phyloP scores from a whole-genome alignment of 1,140 invertebrate species.

The Spodoptera litura region DNA sequence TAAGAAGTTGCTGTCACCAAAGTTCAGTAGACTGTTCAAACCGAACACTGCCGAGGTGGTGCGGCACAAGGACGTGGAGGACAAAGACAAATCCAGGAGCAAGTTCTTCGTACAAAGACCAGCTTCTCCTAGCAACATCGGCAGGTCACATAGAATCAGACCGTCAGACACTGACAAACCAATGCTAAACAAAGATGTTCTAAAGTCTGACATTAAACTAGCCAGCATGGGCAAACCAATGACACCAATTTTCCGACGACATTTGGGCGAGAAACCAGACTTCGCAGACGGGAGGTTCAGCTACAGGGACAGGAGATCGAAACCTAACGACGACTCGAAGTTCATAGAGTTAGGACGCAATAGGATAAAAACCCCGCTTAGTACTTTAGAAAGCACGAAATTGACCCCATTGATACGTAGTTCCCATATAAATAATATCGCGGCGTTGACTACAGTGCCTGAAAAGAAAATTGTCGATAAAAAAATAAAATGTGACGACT shows the following conservation, averaged over 20 bases:
- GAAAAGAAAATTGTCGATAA: slow-evolving; percentile 55
- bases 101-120: slow-evolving; percentile 79
- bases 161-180: slow-evolving; percentile 58
- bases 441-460: slow-evolving; percentile 47
- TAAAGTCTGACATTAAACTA: slow-evolving; percentile 75
- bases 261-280: slow-evolving; percentile 66
- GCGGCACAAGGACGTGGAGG: slow-evolving; percentile 59
- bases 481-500: slow-evolving; percentile 31
- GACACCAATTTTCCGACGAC: slow-evolving; percentile 80
- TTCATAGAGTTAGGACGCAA: slow-evolving; percentile 64
- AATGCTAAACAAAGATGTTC: slow-evolving; percentile 55
- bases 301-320: slow-evolving; percentile 70
- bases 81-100: slow-evolving; percentile 73
- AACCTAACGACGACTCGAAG: slow-evolving; percentile 59
- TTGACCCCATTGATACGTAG: slow-evolving; percentile 55
- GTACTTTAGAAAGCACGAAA: slow-evolving; percentile 52
- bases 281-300: slow-evolving; percentile 79
- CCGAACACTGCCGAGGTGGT: slow-evolving; percentile 68
- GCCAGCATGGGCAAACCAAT: slow-evolving; percentile 80
- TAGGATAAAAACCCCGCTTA: slow-evolving; percentile 61
- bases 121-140: slow-evolving; percentile 59
- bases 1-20: slow-evolving; percentile 81
- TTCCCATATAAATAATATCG: slow-evolving; percentile 48
- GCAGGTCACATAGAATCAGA: slow-evolving; percentile 65
- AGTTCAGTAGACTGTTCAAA: slow-evolving; percentile 78